phyloP scores from a whole-genome alignment of 2,888 invertebrate species.

The Protonemura montana region DNA sequence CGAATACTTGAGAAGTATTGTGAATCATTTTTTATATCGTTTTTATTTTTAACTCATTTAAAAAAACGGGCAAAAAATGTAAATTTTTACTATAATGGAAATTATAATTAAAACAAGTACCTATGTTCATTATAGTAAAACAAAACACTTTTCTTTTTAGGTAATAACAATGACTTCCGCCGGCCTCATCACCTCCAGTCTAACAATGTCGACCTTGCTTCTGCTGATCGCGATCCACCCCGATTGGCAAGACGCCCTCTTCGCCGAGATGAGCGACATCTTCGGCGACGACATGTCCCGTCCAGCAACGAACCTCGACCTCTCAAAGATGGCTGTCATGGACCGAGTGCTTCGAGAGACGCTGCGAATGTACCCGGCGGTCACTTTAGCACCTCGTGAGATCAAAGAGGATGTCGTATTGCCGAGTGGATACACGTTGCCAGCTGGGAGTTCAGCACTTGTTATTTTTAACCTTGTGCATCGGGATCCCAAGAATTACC shows the following conservation, averaged over 20 bases:
- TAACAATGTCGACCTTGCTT: no score
- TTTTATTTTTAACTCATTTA: no score
- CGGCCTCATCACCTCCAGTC: no score
- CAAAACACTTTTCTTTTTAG: no score
- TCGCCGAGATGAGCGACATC: neutral
- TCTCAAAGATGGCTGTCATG: neutral
- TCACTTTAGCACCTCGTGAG: neutral
- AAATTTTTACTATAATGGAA: no score
- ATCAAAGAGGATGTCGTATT: neutral
- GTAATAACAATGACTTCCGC: no score
- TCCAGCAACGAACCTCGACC: neutral
- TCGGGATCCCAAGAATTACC: neutral
- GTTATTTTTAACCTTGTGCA: neutral
- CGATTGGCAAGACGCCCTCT: neutral
- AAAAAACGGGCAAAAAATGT: no score
- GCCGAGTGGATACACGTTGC: slow-evolving; percentile 13
- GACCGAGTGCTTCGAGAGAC: slow-evolving; percentile 12
- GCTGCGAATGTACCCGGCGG: neutral
- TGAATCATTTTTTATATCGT: no score
- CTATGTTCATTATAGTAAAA: no score
- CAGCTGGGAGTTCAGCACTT: neutral
- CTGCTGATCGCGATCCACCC: no score
- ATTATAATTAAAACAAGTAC: no score
- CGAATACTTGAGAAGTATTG: no score
- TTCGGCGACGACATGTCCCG: neutral